A percentile compares a stretch with the other conserved stretches of the same genome.
These are phyloP conservation scores for Carpatolechia fugitivella DNA, from an alignment of 2,888 invertebrate genomes.

Conservation along the genomic window DNA sequence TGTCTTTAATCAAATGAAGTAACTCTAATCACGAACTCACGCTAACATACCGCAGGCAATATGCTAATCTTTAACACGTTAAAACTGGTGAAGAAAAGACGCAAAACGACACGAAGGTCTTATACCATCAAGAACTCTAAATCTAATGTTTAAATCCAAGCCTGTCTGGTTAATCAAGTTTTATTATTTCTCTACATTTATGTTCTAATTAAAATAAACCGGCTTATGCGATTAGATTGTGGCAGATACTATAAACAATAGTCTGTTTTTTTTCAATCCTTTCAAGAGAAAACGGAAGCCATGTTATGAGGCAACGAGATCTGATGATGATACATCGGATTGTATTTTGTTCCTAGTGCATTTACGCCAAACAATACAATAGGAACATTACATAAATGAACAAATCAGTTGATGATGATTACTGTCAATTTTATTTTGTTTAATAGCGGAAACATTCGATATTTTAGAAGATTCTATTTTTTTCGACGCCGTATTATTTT, in stretches of 20 bases:
- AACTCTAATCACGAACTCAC: neutral
- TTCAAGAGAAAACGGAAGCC: constrained; percentile 2
- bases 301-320: neutral
- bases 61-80: constrained; percentile 1
- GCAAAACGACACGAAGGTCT: too few relatives aligned
- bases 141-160: too few relatives aligned
- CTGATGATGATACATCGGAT: neutral
- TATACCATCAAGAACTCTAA: too few relatives aligned
- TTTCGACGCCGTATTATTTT: too few relatives aligned
- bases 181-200: too few relatives aligned
- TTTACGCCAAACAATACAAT: neutral
- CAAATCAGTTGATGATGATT: too few relatives aligned
- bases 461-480: too few relatives aligned
- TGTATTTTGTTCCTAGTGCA: neutral
- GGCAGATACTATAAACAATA: neutral
- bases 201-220: neutral
- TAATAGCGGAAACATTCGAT: too few relatives aligned
- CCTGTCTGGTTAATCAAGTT: too few relatives aligned
- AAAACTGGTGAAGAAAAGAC: too few relatives aligned
- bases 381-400: neutral
- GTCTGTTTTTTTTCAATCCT: neutral
- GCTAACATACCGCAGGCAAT: neutral
- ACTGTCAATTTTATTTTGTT: too few relatives aligned
- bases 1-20: neutral
- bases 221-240: neutral